Conservation (phyloP, 2,888 invertebrate species). For the Tridacna gigas region DNA sequence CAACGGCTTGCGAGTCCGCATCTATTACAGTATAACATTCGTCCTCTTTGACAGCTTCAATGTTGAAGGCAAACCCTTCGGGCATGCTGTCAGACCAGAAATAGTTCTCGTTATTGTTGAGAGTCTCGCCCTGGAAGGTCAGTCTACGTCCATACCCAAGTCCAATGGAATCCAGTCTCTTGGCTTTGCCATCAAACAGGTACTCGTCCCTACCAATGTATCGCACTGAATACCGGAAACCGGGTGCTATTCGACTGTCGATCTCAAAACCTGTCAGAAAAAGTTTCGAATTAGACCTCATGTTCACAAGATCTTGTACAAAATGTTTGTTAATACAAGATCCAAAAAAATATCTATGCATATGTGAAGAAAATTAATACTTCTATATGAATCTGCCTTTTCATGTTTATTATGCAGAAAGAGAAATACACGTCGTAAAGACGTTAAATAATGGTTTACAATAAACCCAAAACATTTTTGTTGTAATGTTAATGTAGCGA, state of each 20-base stretch:
- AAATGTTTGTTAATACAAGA: no score
- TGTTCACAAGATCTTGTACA: no score
- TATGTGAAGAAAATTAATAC: no score
- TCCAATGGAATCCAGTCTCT: conserved; percentile 89
- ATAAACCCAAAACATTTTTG: no score
- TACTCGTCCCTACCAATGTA: conserved; percentile 87
- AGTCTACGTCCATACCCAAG: conserved; percentile 91
- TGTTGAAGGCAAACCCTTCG: conserved; percentile 89
- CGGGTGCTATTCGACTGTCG: conserved; percentile 90
- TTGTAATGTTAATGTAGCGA: no score
- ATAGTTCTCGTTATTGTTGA: conserved; percentile 88
- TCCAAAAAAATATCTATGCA: no score
- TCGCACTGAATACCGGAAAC: conserved; percentile 91
- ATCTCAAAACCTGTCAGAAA: conserved; percentile 88
- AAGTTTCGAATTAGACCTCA: conserved; percentile 6
- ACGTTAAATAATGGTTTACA: no score
- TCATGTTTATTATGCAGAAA: no score
- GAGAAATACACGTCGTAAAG: no score
- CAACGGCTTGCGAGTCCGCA: conserved; percentile 59
- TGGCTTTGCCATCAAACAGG: conserved; percentile 89
- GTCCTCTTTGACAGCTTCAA: conserved; percentile 88
- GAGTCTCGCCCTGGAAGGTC: conserved; percentile 89
- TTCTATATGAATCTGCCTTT: no score
- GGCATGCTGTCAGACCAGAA: conserved; percentile 92
- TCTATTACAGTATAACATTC: conserved; percentile 90